A percentile compares a stretch with the other conserved stretches of the same genome.
phyloP scores from a whole-genome alignment of 2,888 invertebrate species.

The Aphidoletes aphidimyza region DNA sequence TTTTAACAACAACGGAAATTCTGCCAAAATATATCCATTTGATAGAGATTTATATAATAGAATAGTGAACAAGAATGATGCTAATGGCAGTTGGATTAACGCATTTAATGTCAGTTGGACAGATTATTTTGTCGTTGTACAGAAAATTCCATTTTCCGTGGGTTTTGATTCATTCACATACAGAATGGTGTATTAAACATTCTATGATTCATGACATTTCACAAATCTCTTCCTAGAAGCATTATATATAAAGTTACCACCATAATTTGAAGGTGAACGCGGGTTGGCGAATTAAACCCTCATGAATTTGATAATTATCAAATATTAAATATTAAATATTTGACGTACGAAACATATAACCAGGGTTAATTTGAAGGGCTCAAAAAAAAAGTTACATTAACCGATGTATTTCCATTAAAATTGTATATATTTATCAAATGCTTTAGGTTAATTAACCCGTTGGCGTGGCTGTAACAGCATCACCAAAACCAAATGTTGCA shows the following conservation, averaged over 20 bases:
- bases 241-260: too few relatives aligned
- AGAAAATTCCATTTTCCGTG: neutral
- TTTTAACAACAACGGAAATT: neutral
- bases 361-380: too few relatives aligned
- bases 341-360: too few relatives aligned
- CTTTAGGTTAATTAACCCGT: constrained; percentile 2
- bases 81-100: neutral
- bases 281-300: too few relatives aligned
- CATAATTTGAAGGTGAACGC: too few relatives aligned
- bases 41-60: neutral
- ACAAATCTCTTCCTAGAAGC: too few relatives aligned
- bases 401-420: neutral
- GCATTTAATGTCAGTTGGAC: neutral
- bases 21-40: too few relatives aligned
- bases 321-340: too few relatives aligned
- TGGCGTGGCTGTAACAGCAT: neutral
- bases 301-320: too few relatives aligned
- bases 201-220: too few relatives aligned
- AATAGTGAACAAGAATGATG: neutral
- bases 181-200: too few relatives aligned
- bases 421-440: neutral
- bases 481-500: neutral
- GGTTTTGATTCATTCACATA: neutral
- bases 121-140: neutral
- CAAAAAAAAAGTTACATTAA: too few relatives aligned